Conservation (phyloP, 1,140 invertebrate species). For the Ceratina calcarata region DNA sequence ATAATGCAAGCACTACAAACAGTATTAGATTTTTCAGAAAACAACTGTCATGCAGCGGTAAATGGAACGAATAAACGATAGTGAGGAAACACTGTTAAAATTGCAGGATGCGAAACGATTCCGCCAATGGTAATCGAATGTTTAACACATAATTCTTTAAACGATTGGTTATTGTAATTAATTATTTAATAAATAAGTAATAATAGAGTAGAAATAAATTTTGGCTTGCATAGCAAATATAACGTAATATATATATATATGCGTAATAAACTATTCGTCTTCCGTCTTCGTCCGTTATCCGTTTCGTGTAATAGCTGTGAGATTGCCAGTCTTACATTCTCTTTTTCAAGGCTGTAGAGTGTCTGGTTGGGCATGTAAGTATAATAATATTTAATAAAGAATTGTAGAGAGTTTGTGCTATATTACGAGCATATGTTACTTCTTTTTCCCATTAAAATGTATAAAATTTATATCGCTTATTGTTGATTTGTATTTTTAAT, state of each 20-base stretch:
- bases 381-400: slow-evolving; percentile 26
- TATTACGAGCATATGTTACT: neutral
- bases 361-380: slow-evolving; percentile 1
- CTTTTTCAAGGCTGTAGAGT: too few relatives aligned
- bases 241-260: neutral
- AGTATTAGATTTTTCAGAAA: slow-evolving; percentile 32
- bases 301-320: neutral
- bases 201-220: neutral
- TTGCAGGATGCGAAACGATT: neutral
- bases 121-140: too few relatives aligned
- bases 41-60: slow-evolving; percentile 46
- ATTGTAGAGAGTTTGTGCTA: neutral
- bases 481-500: neutral
- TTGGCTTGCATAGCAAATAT: neutral
- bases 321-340: neutral
- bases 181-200: neutral
- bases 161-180: neutral
- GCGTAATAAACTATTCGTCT: too few relatives aligned
- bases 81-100: neutral
- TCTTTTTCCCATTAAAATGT: neutral
- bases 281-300: too few relatives aligned
- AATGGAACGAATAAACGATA: slow-evolving; percentile 3
- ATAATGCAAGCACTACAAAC: neutral
- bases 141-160: too few relatives aligned
- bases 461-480: neutral